Conservation (phyloP, 2,113 vertebrate species). For the Pithys albifrons region DNA sequence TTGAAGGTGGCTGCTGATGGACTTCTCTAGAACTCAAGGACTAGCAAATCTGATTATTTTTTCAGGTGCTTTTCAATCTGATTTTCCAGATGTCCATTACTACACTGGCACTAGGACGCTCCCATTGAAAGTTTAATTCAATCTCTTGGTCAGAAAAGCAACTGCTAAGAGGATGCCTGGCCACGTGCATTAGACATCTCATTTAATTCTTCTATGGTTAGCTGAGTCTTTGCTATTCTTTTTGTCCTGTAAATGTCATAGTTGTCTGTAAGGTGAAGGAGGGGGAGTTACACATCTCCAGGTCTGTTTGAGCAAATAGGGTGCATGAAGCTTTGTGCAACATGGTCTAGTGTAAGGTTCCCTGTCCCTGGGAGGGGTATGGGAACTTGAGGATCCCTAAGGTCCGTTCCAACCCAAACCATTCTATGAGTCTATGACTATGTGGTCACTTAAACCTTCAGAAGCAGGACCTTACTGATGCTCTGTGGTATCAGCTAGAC, state of each 20-base stretch:
- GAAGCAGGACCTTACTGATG: neutral
- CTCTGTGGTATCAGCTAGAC: neutral
- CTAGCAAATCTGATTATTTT: neutral
- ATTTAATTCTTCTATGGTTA: neutral
- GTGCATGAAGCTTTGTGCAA: neutral
- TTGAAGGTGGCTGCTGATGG: neutral
- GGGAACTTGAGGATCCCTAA: neutral
- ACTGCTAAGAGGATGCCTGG: neutral
- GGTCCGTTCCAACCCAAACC: neutral
- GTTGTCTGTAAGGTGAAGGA: neutral
- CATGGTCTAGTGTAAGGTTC: neutral
- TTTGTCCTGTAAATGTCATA: neutral
- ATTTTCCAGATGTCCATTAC: neutral
- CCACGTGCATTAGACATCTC: neutral
- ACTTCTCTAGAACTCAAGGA: neutral
- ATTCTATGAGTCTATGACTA: neutral
- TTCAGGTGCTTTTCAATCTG: neutral
- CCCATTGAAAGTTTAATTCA: neutral
- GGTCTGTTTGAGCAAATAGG: neutral
- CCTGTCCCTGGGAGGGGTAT: neutral
- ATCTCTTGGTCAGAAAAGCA: neutral
- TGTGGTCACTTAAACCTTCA: neutral
- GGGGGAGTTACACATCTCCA: neutral
- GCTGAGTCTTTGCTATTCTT: neutral
- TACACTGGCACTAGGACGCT: neutral